Conservation (phyloP, 2,113 vertebrate genomes). For the Tragelaphus strepsiceros region DNA sequence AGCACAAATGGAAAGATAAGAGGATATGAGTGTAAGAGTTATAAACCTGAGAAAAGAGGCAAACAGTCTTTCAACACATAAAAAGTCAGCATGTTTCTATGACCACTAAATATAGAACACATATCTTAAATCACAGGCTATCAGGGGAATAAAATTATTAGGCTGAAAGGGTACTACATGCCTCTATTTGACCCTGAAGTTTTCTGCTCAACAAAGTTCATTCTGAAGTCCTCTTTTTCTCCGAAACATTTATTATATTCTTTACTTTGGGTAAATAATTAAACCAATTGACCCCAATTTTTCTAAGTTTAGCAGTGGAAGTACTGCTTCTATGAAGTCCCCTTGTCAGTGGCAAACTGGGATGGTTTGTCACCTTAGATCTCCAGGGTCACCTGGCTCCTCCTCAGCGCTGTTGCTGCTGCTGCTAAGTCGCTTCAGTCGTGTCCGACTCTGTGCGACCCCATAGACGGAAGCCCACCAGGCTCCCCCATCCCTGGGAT, state of each 20-base stretch:
- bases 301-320: neutral
- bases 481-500: no score
- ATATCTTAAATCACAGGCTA: neutral
- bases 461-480: no score
- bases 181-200: neutral
- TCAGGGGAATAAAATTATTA: neutral
- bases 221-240: neutral
- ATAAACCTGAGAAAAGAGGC: neutral
- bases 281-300: neutral
- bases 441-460: no score
- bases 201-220: neutral
- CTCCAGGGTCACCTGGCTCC: neutral
- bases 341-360: neutral
- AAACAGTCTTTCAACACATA: neutral
- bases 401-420: neutral
- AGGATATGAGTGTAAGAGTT: neutral
- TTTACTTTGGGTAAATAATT: neutral
- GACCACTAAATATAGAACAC: neutral
- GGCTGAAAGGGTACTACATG: neutral
- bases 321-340: neutral
- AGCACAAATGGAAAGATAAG: neutral
- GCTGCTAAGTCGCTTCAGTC: no score
- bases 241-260: neutral
- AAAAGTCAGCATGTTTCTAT: neutral
- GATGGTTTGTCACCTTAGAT: neutral